These are phyloP conservation scores for Poeciliopsis occidentalis DNA, from an alignment of 2,113 vertebrate species.

Conservation along the genomic window DNA sequence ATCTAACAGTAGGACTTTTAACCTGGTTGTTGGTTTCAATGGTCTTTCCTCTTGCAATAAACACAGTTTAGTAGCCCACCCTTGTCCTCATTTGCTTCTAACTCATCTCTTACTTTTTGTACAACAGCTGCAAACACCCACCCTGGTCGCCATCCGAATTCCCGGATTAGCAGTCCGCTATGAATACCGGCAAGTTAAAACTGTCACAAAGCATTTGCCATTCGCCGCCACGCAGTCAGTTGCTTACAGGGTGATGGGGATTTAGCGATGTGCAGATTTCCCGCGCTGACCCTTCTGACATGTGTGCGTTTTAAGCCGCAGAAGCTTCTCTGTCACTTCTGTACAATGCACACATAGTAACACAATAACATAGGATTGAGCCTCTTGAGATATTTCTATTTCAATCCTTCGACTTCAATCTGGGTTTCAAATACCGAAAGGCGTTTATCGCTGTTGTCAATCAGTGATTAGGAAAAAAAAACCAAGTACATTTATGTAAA, in stretches of 20 bases:
- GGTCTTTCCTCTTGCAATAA: not conserved
- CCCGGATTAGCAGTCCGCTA: constrained; percentile 29
- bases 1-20: not conserved
- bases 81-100: constrained; percentile 1
- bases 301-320: not conserved
- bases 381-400: not conserved
- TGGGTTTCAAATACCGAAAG: not conserved
- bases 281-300: constrained; percentile 17
- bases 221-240: not conserved
- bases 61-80: not conserved
- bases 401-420: not conserved
- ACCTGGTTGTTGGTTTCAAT: not conserved
- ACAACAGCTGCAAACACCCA: constrained; percentile 58
- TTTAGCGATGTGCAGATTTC: not conserved
- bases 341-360: not conserved
- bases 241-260: constrained; percentile 3
- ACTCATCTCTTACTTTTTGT: constrained; percentile 10
- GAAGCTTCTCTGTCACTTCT: not conserved
- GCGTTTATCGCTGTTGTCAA: not conserved
- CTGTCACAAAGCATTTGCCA: constrained; percentile 37
- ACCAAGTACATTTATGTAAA: not conserved
- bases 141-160: constrained; percentile 22
- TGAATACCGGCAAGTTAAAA: constrained; percentile 46
- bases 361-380: not conserved
- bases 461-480: too few species aligned